Evolutionary conservation across 2,113 vertebrate species (phyloP), one percentile per base, ranked within the genome.

Genomic region (Mustela lutreola): DNA sequence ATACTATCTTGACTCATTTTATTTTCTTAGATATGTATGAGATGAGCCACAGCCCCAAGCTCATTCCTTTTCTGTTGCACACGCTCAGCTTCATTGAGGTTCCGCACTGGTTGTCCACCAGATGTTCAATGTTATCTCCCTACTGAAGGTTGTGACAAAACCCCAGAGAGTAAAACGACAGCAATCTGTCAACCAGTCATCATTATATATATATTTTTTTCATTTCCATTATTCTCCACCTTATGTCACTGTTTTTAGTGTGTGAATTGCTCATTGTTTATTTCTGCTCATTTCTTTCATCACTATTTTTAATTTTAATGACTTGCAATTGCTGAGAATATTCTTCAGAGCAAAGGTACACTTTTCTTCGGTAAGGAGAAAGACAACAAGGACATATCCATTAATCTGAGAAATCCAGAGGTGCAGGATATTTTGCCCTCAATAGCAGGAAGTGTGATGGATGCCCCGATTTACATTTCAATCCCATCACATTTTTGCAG

Each of bases 191-290:
- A 99, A 26, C 90, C 53, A 98, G 93, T 94, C 98, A 98, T 98
- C 95, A 98, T 98, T 86, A 86, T 94, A 31, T 94, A 31, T 75
- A 70, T 83, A 1, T 91, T 97, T 98, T 98, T 92, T 93, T 50
- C 19, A 87, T 97, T 98, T 98, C 98, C 97, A 98, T 98, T 99
- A 98, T 98, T 98, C 97, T 88, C 67, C 71, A 98, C 98, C 98
- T 99, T 99, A 98, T 99, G 98, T 97, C 97, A 98, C 96, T 99
- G 98, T 98, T 99, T 99, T 98, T 89, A 89, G 73, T 97, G 97
- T 97, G 96, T 95, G 94, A 98, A 98, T 98, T 98, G 97, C 89
- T 94, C 50, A 0, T 97, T 97, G 95, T 97, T 98, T 98, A 98
- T 97, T 98, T 98, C 96, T 94, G 36, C 39, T 97, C 0, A 2